These are phyloP conservation scores for Achatina immaculata DNA, from an alignment of 1,140 invertebrate species.

Conservation along the genomic window DNA sequence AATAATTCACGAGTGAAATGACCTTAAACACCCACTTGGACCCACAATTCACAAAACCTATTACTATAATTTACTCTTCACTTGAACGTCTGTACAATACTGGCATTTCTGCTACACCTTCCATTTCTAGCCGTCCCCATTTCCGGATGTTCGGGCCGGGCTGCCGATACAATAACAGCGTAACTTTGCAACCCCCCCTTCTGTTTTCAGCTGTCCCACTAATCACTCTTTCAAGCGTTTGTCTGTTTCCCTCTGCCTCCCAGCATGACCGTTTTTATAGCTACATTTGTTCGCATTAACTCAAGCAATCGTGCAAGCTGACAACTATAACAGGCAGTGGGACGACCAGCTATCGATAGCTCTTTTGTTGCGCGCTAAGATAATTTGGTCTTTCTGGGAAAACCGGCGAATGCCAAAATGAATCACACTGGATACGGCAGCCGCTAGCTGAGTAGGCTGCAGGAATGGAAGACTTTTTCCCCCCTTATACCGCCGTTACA, in stretches of 20 bases:
- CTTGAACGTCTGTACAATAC: not conserved
- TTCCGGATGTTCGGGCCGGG: not conserved
- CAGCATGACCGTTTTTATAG: not conserved
- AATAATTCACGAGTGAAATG: not conserved
- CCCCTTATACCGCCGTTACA: too few relatives aligned
- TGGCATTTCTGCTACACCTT: not conserved
- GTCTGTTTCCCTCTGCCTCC: not conserved
- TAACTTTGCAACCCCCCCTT: not conserved
- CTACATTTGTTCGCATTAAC: not conserved
- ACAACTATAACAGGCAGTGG: not conserved
- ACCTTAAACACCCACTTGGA: not conserved
- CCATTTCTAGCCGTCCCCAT: not conserved
- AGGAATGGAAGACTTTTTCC: too few relatives aligned
- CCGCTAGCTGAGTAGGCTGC: too few relatives aligned
- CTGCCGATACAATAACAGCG: not conserved
- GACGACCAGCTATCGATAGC: constrained; percentile 1
- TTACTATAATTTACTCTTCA: not conserved
- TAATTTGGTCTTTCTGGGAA: not conserved
- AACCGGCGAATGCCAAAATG: not conserved
- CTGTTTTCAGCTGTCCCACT: not conserved
- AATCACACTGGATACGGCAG: too few relatives aligned
- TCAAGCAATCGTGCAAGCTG: not conserved
- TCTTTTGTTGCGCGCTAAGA: not conserved
- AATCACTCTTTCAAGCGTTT: not conserved
- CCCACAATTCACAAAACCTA: not conserved